These are phyloP conservation scores for Octonoba sinensis DNA, from an alignment of 2,888 invertebrate genomes.

Conservation along the genomic window DNA sequence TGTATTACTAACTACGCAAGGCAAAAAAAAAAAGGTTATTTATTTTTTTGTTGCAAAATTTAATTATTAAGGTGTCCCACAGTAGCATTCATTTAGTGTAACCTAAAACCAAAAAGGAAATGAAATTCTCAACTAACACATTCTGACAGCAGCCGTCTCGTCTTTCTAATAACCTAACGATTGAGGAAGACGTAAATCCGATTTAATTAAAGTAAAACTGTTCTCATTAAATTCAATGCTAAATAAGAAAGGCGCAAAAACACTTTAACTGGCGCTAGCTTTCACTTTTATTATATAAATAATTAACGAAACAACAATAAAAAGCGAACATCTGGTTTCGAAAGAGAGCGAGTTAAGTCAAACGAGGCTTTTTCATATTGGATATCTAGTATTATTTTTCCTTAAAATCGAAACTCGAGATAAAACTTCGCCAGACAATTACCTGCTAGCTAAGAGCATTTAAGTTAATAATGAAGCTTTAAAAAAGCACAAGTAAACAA, in stretches of 20 bases:
- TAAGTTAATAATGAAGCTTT: too few relatives aligned
- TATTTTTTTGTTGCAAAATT: too few relatives aligned
- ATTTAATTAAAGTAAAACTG: conserved; percentile 56
- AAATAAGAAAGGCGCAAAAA: conserved; percentile 39
- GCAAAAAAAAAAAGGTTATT: too few relatives aligned
- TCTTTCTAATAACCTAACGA: conserved; percentile 33
- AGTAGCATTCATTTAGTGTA: too few relatives aligned
- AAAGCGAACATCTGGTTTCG: conserved; percentile 8
- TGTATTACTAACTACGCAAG: too few relatives aligned
- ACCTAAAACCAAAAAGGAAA: not conserved
- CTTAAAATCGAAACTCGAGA: too few relatives aligned
- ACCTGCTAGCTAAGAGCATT: too few relatives aligned
- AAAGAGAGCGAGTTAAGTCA: conserved; percentile 17
- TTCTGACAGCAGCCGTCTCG: conserved; percentile 28
- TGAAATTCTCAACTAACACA: conserved; percentile 14
- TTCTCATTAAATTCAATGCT: conserved; percentile 47
- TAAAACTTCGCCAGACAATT: too few relatives aligned
- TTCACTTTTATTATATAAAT: conserved; percentile 50
- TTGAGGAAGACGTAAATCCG: conserved; percentile 42
- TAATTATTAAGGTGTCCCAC: too few relatives aligned
- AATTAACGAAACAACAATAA: conserved; percentile 46
- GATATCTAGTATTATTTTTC: not conserved
- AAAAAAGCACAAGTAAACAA: too few relatives aligned
- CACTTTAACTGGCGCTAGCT: conserved; percentile 20
- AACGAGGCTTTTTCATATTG: not conserved